Evolutionary conservation across 2,888 invertebrate species (phyloP), one percentile per base, ranked within the genome.

Genomic region (Amphipoea lucens): DNA sequence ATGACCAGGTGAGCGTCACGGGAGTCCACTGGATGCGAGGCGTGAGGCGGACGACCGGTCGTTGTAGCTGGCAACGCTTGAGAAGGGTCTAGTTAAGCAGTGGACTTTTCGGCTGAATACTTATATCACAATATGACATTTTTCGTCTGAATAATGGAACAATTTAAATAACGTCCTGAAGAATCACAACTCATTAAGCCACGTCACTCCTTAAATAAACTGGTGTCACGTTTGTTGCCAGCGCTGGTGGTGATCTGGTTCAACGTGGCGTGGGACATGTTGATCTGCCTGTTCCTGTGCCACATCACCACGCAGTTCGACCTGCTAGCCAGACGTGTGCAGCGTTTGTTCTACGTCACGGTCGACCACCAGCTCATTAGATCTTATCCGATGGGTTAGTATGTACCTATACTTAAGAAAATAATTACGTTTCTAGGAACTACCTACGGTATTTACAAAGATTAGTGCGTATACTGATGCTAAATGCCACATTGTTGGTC

Each of bases 281-380:
- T 93, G 57, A 93, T 93, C 86, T 93, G 92, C 73, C 85, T 91
- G 54, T 92, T 91, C 60, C 80, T 93, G 65, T 90, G 90, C 72
- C 93, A 93, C 81, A 90, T 93, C 76, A 91, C 92, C 9, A 90
- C 87, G 29, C 92, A 93, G 78, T 90, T 93, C 57, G 91, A 93
- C 51, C 82, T 93, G 45, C 85, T 93, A 0, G 85, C 92, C 3
- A 7, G 85, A 0, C 89, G 90, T 20, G 90, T 93, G 65, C 82
- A 76, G 20, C 82, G 83, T 7, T 72, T 93, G 29, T 84, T 93
- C n/a, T 78, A 84, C 70, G 92, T 92, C 23, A 84, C 85, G 0
- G 29, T 86, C 0, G 92, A 93, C 65, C 40, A 83, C 5, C 92
- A 93, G 74, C 90, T 92, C 7, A 69, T 88, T 17, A 62, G 70